These are phyloP conservation scores for Halictus rubicundus DNA, from an alignment of 1,140 invertebrate genomes.

Conservation along the genomic window DNA sequence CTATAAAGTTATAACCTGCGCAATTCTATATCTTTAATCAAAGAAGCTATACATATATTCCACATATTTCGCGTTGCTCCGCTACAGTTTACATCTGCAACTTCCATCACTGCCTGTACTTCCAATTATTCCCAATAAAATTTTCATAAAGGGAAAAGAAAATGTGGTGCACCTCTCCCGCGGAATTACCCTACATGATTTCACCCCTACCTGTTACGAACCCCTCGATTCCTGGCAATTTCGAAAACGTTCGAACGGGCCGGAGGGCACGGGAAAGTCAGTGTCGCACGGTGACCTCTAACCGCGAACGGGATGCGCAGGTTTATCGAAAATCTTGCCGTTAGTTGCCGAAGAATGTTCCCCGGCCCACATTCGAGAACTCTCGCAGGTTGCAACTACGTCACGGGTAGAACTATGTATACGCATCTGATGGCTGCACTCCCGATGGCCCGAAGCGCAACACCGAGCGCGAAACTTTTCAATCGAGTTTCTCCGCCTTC, in stretches of 20 bases:
- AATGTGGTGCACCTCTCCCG: no score
- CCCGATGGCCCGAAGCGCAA: background rate
- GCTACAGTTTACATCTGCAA: no score
- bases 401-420: background rate
- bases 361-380: slow-evolving; percentile 25
- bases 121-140: no score
- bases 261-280: background rate
- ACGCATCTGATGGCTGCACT: background rate
- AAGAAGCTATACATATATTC: no score
- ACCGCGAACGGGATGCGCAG: background rate
- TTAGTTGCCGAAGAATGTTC: background rate
- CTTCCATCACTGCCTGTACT: no score
- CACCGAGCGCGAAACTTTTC: background rate
- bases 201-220: no score
- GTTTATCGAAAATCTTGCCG: slow-evolving; percentile 1
- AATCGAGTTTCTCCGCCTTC: background rate
- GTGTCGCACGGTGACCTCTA: background rate
- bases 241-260: background rate
- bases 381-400: slow-evolving; percentile 25
- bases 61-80: no score
- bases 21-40: no score
- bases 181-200: no score
- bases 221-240: background rate
- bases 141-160: no score
- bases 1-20: no score